Percentiles rank a stretch among this genome's conserved stretches.
Evolutionary conservation across 2,113 vertebrate species (phyloP).

Genomic region (Pangasianodon gigas): DNA sequence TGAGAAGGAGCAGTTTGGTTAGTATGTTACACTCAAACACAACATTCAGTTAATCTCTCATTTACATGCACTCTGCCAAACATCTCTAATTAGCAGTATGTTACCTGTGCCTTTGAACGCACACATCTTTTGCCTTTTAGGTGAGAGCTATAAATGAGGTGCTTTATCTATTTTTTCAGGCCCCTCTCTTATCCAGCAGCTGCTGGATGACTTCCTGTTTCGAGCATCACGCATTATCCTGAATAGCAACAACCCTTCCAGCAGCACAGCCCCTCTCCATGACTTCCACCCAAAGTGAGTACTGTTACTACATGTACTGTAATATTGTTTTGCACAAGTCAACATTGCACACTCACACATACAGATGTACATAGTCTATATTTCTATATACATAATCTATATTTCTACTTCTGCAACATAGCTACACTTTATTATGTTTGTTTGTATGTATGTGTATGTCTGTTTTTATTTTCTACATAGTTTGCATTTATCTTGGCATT

Average conservation of each 20-base stretch:
- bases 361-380: too few relatives aligned
- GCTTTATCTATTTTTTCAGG: slow-evolving; percentile 72
- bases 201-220: slow-evolving; percentile 98
- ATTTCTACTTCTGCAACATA: too few relatives aligned
- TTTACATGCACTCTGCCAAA: not conserved
- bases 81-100: not conserved
- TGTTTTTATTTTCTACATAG: too few relatives aligned
- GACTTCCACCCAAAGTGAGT: slow-evolving; percentile 97
- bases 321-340: too few relatives aligned
- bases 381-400: too few relatives aligned
- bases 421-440: too few relatives aligned
- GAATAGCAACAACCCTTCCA: slow-evolving; percentile 90
- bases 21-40: slow-evolving; percentile 35
- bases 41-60: not conserved
- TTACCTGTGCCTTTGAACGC: not conserved
- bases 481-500: too few relatives aligned
- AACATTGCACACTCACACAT: too few relatives aligned
- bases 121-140: not conserved
- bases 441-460: too few relatives aligned
- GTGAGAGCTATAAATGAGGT: not conserved
- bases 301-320: too few relatives aligned
- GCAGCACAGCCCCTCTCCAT: slow-evolving; percentile 87
- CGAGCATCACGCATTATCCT: slow-evolving; percentile 98
- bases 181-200: slow-evolving; percentile 92
- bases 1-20: slow-evolving; percentile 96